Evolutionary conservation across 1,140 invertebrate genomes (phyloP), one percentile per base, ranked within the genome.

Genomic region (Pentalonia nigronervosa): DNA sequence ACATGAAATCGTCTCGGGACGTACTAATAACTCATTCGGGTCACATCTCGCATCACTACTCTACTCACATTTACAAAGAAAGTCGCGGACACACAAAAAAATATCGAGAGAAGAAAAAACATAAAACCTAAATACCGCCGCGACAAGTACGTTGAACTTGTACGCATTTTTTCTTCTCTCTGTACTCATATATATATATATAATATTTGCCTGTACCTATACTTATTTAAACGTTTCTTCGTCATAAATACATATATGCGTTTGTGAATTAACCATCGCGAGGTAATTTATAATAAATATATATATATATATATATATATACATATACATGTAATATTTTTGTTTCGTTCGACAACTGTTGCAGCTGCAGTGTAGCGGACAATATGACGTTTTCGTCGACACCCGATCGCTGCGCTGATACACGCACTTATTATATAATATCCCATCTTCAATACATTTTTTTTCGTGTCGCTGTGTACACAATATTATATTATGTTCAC

Each of bases 271-370:
- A 60, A 90, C 88, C 88, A 90, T 90, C 60, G 88, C 60, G 88
- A 60, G 88, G 88, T 90, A 90, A 90, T 90, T 41, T 60, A 89
- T 89, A 50, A n/a, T n/a, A n/a, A n/a, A n/a, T 88, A 47, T 25
- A 23, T 56, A 17, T 67, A 47, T 47, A 47, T 47, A n/a, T 47
- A 47, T 47, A 47, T n/a, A n/a, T n/a, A n/a, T n/a, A n/a, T n/a
- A n/a, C n/a, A 11, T 48, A 48, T 48, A 48, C 20, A 67, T n/a
- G 30, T 67, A 67, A 67, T 67, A 67, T 67, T 67, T 67, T 67
- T 17, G 60, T 67, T 67, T 67, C 60, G 30, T 67, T 30, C 56
- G 25, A 60, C 56, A 9, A 60, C 56, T 30, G 56, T 25, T 60
- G 56, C 53, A 56, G 60, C 60, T 67, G 60, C 23, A 67, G 14